Percentiles rank a stretch among this genome's conserved stretches.
Evolutionary conservation across 2,797 vertebrate genomes (phyloP).

Genomic region (Capromys pilorides): DNA sequence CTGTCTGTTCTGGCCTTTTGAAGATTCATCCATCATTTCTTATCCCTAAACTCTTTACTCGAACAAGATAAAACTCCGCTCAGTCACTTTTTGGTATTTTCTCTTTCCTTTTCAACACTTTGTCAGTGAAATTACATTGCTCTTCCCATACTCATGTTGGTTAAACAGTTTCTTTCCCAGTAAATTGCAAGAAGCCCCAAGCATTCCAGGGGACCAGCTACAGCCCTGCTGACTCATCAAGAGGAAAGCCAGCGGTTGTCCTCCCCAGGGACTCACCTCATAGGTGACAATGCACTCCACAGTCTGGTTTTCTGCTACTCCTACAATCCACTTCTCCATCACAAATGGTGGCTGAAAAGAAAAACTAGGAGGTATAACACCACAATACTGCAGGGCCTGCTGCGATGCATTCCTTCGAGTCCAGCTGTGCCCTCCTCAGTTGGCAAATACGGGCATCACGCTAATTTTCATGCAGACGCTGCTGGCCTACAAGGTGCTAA

Average conservation of each 20-base stretch:
- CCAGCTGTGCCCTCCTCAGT: background rate
- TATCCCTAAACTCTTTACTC: background rate
- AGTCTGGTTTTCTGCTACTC: conserved; percentile 90
- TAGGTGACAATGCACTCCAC: conserved; percentile 95
- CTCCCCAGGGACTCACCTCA: conserved; percentile 88
- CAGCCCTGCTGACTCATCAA: background rate
- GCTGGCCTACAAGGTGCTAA: background rate
- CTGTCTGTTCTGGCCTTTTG: background rate
- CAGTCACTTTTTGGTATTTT: background rate
- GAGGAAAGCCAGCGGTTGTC: background rate
- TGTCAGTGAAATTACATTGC: conserved; percentile 32
- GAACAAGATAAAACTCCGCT: background rate
- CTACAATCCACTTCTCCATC: conserved; percentile 98
- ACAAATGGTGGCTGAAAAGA: conserved; percentile 95
- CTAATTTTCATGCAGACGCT: background rate
- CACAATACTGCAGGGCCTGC: background rate
- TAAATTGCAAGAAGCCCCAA: background rate
- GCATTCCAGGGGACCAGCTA: background rate
- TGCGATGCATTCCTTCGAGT: background rate
- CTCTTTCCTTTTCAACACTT: background rate
- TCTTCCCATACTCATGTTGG: background rate
- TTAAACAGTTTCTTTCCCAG: background rate
- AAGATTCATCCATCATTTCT: background rate
- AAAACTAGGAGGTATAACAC: background rate
- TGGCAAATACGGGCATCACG: background rate